Conservation (phyloP, 2,888 invertebrate species). For the Archips crataeganus region DNA sequence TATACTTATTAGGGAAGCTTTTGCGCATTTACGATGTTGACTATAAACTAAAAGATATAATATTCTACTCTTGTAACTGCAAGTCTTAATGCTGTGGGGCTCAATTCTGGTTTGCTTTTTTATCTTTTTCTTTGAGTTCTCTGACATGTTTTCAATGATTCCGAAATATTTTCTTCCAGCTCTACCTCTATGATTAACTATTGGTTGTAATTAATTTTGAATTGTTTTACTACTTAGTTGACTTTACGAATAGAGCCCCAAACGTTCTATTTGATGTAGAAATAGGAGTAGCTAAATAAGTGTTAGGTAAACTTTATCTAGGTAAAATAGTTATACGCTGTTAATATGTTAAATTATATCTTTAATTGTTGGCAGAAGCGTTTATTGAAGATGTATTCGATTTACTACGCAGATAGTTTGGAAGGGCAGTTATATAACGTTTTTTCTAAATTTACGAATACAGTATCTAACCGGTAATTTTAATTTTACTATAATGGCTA, state of each 20-base stretch:
- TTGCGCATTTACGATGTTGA: constrained; percentile 84
- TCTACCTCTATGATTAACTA: constrained; percentile 48
- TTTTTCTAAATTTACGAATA: constrained; percentile 15
- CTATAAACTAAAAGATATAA: constrained; percentile 74
- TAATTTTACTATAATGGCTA: constrained; percentile 14
- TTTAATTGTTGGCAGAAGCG: constrained; percentile 33
- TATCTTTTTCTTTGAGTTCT: neutral
- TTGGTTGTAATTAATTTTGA: constrained; percentile 13
- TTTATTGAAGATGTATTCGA: constrained; percentile 23
- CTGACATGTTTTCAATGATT: constrained; percentile 15
- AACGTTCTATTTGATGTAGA: constrained; percentile 75
- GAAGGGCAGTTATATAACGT: neutral
- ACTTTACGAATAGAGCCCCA: constrained; percentile 60
- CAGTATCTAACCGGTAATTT: neutral
- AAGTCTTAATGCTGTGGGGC: constrained; percentile 51
- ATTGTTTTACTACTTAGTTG: constrained; percentile 45
- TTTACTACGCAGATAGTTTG: constrained; percentile 5
- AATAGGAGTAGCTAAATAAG: constrained; percentile 68
- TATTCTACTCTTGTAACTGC: constrained; percentile 56
- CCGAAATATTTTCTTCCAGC: constrained; percentile 47
- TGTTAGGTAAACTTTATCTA: constrained; percentile 71
- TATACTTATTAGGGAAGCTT: constrained; percentile 68
- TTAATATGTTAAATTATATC: constrained; percentile 50
- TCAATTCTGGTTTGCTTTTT: constrained; percentile 47
- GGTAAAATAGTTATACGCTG: constrained; percentile 55